Conservation (phyloP, 2,113 vertebrate genomes). For the Laticauda laticaudata region DNA sequence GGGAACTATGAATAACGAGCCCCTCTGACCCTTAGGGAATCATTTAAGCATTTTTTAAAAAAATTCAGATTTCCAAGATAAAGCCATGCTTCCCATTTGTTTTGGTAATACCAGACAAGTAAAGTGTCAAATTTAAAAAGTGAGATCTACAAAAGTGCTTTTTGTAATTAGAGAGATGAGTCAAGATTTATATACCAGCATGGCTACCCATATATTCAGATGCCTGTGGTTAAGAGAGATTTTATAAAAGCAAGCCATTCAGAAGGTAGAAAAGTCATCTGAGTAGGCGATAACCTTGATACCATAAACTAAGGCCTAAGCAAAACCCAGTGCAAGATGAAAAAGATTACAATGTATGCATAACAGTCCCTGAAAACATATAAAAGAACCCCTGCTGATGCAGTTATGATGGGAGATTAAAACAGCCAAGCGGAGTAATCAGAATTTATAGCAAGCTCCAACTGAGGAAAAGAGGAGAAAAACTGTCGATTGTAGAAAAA, state of each 20-base stretch:
- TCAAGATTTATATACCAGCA: neutral
- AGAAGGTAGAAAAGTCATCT: neutral
- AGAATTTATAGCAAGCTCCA: slow-evolving; percentile 29
- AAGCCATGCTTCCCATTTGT: neutral
- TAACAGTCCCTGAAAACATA: slow-evolving; percentile 53
- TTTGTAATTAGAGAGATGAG: neutral
- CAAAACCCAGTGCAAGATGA: slow-evolving; percentile 52
- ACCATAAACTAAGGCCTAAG: slow-evolving; percentile 31
- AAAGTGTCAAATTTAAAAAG: neutral
- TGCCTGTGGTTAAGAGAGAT: neutral
- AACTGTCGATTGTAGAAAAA: neutral
- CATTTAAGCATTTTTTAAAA: neutral
- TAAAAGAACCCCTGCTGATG: slow-evolving; percentile 58
- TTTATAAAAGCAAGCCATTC: neutral
- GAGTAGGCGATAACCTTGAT: slow-evolving; percentile 22
- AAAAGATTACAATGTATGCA: slow-evolving; percentile 47
- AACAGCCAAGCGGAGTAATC: slow-evolving; percentile 45
- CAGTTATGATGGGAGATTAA: slow-evolving; percentile 45
- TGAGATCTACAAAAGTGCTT: neutral
- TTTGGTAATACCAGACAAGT: neutral
- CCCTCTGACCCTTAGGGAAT: neutral
- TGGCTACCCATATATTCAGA: neutral
- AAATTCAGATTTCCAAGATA: neutral
- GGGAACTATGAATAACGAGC: neutral
- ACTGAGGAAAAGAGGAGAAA: neutral